Conservation (phyloP, 2,888 invertebrate species). For the Drosophila merina region DNA sequence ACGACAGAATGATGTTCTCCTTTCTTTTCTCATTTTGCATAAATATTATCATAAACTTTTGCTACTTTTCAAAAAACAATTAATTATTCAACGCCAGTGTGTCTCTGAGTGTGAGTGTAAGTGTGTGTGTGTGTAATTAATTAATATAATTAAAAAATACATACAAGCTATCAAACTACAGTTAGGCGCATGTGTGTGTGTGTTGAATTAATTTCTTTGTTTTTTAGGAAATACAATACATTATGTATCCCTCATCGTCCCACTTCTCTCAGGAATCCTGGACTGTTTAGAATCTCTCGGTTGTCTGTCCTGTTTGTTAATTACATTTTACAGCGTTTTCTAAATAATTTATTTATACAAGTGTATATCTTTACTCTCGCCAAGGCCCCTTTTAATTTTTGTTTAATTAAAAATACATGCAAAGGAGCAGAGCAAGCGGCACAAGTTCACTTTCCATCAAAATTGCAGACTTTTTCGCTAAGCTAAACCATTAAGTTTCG, state of each 20-base stretch:
- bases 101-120: constrained; percentile 13
- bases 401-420: constrained; percentile 10
- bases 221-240: constrained; percentile 22
- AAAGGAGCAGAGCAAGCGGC: constrained; percentile 7
- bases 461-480: constrained; percentile 24
- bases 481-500: constrained; percentile 28
- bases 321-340: constrained; percentile 58
- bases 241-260: constrained; percentile 4
- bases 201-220: constrained; percentile 23
- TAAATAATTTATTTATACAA: constrained; percentile 65
- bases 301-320: constrained; percentile 17
- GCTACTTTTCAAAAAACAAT: constrained; percentile 1
- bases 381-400: not conserved
- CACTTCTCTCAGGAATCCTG: constrained; percentile 5
- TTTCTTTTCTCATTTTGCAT: constrained; percentile 2
- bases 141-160: constrained; percentile 74
- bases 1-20: constrained; percentile 10
- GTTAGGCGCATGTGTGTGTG: constrained; percentile 46
- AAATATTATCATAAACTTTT: constrained; percentile 42
- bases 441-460: not conserved
- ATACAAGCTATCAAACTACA: constrained; percentile 63
- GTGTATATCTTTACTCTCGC: constrained; percentile 16
- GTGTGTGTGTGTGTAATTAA: constrained; percentile 58
- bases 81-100: constrained; percentile 18
- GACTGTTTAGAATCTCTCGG: constrained; percentile 33